These are phyloP conservation scores for Parotia lawesii DNA, from an alignment of 2,113 vertebrate species.

Conservation along the genomic window DNA sequence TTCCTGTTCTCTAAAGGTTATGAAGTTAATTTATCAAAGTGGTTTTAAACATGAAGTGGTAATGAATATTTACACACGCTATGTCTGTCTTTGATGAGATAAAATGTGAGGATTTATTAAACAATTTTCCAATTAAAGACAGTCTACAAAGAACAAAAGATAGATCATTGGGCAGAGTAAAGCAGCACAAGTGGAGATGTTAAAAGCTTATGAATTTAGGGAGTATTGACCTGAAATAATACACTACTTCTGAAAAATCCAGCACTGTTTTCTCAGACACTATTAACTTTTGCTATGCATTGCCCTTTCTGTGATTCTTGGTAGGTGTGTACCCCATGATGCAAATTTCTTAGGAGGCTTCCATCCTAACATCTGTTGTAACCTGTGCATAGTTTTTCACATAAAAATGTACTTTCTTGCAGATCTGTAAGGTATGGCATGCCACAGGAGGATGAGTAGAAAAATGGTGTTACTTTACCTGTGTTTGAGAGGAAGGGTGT, in stretches of 20 bases:
- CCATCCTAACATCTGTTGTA: not conserved
- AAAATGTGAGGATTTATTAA: slow-evolving; percentile 58
- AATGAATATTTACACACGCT: slow-evolving; percentile 42
- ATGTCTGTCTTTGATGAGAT: slow-evolving; percentile 61
- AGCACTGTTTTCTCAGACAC: not conserved
- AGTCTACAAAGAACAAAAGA: slow-evolving; percentile 29
- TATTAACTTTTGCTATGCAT: not conserved
- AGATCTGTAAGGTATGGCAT: not conserved
- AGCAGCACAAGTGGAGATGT: not conserved
- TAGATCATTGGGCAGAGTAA: not conserved
- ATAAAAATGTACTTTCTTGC: not conserved
- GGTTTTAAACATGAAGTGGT: slow-evolving; percentile 44
- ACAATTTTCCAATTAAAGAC: slow-evolving; percentile 53
- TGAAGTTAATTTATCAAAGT: slow-evolving; percentile 66
- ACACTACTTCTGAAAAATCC: not conserved
- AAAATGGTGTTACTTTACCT: not conserved
- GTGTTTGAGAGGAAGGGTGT: not conserved
- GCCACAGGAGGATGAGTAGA: not conserved
- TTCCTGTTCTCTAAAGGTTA: slow-evolving; percentile 62
- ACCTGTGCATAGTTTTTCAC: not conserved
- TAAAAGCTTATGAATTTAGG: slow-evolving; percentile 26
- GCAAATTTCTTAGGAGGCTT: not conserved
- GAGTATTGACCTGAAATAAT: not conserved
- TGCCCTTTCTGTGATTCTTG: not conserved
- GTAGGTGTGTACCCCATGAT: not conserved